Evolutionary conservation across 2,113 vertebrate genomes (phyloP).

Genomic region (Zapornia atra): DNA sequence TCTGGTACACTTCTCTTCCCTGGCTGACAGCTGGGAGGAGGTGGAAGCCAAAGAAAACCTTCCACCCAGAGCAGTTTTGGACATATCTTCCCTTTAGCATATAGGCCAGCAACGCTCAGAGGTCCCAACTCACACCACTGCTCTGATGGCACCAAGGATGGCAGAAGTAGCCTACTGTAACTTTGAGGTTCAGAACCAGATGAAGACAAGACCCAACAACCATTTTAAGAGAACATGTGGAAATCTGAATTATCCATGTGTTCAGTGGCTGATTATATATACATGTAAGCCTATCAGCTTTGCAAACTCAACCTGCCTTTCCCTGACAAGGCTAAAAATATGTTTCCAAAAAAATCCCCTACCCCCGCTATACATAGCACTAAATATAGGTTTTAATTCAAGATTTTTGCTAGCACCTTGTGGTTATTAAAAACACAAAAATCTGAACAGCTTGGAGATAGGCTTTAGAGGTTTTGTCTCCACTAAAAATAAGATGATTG

Average conservation of each 20-base stretch:
- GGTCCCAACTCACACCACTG: background rate
- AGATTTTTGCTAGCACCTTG: constrained; percentile 17
- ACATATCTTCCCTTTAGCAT: background rate
- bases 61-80: background rate
- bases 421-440: constrained; percentile 24
- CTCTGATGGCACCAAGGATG: background rate
- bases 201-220: background rate
- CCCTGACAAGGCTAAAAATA: background rate
- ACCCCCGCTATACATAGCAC: background rate
- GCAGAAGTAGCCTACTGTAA: background rate
- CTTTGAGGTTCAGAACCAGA: background rate
- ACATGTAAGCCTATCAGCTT: background rate
- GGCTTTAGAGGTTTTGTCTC: constrained; percentile 21
- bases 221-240: background rate
- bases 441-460: constrained; percentile 19
- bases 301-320: constrained; percentile 8
- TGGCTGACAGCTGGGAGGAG: background rate
- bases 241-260: background rate
- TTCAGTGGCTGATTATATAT: background rate
- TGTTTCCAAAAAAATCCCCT: background rate
- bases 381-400: constrained; percentile 38
- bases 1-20: background rate
- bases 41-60: background rate
- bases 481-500: constrained; percentile 48
- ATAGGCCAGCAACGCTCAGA: background rate